Percentiles rank a stretch among this genome's conserved stretches.
These are phyloP conservation scores for Megaustenia siamemsis DNA, from an alignment of 2,888 invertebrate species.

Conservation along the genomic window DNA sequence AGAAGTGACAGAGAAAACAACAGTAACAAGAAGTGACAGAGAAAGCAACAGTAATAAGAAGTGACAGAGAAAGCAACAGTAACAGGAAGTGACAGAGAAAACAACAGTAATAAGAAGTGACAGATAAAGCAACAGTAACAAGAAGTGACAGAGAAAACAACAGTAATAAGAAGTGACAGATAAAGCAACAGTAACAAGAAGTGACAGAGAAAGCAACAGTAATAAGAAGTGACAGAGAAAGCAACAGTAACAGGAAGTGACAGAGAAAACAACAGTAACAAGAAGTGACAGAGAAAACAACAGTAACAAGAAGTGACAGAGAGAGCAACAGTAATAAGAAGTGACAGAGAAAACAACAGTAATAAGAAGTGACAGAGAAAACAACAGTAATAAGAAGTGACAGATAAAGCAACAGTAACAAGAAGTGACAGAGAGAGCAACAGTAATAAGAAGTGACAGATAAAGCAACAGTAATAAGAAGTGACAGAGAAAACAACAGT, in stretches of 20 bases:
- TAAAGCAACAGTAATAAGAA: no score
- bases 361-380: no score
- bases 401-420: no score
- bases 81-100: background rate
- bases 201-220: background rate
- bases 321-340: no score
- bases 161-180: background rate
- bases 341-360: no score
- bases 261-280: background rate
- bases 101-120: background rate
- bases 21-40: no score
- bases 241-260: background rate
- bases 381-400: no score
- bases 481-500: no score
- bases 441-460: no score
- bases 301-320: no score
- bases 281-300: background rate
- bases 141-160: background rate
- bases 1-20: background rate
- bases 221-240: background rate
- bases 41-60: background rate
- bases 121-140: background rate
- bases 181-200: background rate
- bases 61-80: background rate
- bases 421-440: no score